Percentiles rank a stretch among this genome's conserved stretches.
Evolutionary conservation across 2,797 vertebrate species (phyloP).

Genomic region (Spinus olivaceus): DNA sequence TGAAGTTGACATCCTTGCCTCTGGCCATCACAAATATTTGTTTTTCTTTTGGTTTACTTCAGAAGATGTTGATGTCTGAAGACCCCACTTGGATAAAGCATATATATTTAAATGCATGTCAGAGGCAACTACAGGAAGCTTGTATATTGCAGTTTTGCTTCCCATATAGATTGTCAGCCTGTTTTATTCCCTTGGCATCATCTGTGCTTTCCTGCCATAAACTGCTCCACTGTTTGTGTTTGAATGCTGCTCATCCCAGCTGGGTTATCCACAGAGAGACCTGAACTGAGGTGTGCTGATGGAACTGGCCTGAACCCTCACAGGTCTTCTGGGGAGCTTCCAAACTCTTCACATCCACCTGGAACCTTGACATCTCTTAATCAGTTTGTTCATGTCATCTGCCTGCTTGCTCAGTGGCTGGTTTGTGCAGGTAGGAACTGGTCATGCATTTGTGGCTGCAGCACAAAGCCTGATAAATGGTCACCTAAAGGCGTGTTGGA

Average conservation of each 20-base stretch:
- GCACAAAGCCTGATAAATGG: background rate
- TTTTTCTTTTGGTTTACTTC: background rate
- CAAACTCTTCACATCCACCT: background rate
- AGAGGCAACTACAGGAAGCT: background rate
- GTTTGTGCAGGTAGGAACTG: background rate
- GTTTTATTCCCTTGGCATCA: background rate
- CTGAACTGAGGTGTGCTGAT: background rate
- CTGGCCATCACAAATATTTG: background rate
- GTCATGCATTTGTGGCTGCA: background rate
- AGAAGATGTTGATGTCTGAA: background rate
- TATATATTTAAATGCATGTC: background rate
- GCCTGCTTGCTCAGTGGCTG: background rate
- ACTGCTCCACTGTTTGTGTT: background rate
- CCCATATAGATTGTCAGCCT: background rate
- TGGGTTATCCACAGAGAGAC: background rate
- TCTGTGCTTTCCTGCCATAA: background rate
- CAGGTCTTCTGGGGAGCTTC: background rate
- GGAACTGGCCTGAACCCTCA: background rate
- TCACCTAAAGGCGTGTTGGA: background rate
- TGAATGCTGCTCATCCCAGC: background rate
- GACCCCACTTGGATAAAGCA: background rate
- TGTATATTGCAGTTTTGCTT: background rate
- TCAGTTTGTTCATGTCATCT: background rate
- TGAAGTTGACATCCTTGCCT: slow-evolving; percentile 1
- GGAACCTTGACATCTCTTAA: background rate